These are phyloP conservation scores for Ganaspis sp. DNA, from an alignment of 1,140 invertebrate species.

Conservation along the genomic window DNA sequence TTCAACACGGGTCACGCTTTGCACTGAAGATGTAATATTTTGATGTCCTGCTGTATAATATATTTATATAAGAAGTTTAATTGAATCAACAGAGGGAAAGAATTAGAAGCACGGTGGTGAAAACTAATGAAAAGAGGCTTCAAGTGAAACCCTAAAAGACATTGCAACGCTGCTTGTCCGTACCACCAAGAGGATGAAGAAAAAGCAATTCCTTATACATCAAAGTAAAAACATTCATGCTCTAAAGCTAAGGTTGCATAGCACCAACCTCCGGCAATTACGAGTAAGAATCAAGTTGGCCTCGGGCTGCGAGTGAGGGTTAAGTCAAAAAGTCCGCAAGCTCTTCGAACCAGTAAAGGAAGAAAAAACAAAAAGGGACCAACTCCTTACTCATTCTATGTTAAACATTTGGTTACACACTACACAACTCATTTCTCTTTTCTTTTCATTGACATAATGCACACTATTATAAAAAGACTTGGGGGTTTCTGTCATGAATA, in stretches of 20 bases:
- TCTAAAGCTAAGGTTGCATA: not conserved
- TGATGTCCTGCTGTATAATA: no score
- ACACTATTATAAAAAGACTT: conserved; percentile 12
- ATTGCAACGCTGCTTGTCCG: not conserved
- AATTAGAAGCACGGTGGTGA: not conserved
- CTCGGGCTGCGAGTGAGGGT: not conserved
- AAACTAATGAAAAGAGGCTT: not conserved
- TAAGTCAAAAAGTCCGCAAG: conserved; percentile 19
- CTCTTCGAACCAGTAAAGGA: not conserved
- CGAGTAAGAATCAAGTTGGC: conserved; percentile 21
- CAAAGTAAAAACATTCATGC: conserved; percentile 17
- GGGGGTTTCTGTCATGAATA: conserved; percentile 15
- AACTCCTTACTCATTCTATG: not conserved
- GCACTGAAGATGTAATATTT: no score
- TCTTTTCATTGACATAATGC: not conserved
- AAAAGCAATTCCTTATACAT: conserved; percentile 17
- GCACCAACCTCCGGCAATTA: conserved; percentile 3
- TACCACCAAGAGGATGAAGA: not conserved
- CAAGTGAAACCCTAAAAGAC: not conserved
- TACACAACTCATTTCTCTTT: not conserved
- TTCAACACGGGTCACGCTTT: no score
- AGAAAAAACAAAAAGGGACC: conserved; percentile 4
- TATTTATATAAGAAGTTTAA: no score
- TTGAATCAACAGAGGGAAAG: no score
- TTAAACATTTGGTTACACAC: not conserved